Conservation (phyloP, 2,888 invertebrate genomes). For the Perdita meconis region DNA sequence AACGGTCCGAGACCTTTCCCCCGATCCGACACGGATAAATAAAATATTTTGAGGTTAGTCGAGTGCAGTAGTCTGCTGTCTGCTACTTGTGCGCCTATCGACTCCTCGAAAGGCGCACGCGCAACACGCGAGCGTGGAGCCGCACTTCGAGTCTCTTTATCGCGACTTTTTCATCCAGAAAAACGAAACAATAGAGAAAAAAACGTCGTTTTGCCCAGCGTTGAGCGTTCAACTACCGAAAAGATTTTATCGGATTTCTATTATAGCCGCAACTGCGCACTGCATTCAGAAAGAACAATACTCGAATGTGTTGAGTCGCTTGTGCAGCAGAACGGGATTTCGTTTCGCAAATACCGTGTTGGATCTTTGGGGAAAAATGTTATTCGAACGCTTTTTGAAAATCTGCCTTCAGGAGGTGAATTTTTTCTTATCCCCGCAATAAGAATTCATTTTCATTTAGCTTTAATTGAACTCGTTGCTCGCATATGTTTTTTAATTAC, state of each 20-base stretch:
- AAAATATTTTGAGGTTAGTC: conserved; percentile 74
- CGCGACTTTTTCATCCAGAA: conserved; percentile 12
- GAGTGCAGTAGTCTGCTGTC: conserved; percentile 16
- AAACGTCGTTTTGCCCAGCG: conserved; percentile 15
- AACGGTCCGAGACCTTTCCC: conserved; percentile 24
- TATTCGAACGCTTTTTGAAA: too few species aligned
- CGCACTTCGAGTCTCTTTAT: not conserved
- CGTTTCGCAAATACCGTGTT: not conserved
- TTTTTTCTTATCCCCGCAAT: too few species aligned
- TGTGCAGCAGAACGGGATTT: not conserved
- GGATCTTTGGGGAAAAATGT: too few species aligned
- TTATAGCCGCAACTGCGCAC: not conserved
- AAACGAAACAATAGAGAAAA: conserved; percentile 23
- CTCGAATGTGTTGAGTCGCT: not conserved
- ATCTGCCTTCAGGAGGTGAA: too few species aligned
- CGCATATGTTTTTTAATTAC: too few species aligned
- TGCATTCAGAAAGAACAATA: not conserved
- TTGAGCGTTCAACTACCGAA: conserved; percentile 9
- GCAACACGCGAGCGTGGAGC: not conserved
- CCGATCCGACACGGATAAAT: conserved; percentile 55
- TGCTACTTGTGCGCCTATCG: conserved; percentile 64
- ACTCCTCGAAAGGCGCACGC: conserved; percentile 60
- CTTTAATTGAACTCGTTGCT: too few species aligned
- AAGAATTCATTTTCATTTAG: too few species aligned
- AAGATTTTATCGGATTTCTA: conserved; percentile 12